Evolutionary conservation across 2,888 invertebrate genomes (phyloP).

Genomic region (Hipparchia sbordonii): DNA sequence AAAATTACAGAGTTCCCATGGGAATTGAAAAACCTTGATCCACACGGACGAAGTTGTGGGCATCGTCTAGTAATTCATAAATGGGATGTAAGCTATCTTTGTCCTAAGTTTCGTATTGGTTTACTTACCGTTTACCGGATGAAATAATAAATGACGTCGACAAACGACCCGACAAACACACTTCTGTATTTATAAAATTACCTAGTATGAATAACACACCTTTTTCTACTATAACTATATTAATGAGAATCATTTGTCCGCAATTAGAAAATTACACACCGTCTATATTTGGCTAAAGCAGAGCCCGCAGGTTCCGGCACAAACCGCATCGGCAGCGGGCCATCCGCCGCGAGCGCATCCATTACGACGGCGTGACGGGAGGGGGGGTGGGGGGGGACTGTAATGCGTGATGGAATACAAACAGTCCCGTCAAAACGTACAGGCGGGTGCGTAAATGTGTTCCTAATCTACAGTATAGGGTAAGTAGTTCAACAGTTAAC

Average conservation of each 20-base stretch:
- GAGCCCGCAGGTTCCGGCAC: slow-evolving; percentile 20
- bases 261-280: slow-evolving; percentile 28
- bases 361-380: slow-evolving; percentile 51
- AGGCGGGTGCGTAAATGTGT: not conserved
- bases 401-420: slow-evolving; percentile 49
- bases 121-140: no score
- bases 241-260: slow-evolving; percentile 16
- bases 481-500: not conserved
- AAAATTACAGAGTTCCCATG: no score
- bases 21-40: no score
- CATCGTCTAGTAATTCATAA: no score
- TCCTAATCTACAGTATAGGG: no score
- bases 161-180: no score
- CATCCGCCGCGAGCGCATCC: slow-evolving; percentile 47
- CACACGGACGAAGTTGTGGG: no score
- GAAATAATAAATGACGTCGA: no score
- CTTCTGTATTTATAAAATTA: no score
- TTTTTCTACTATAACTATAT: not conserved
- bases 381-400: slow-evolving; percentile 39
- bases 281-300: slow-evolving; percentile 30
- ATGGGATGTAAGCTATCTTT: no score
- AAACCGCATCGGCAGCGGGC: slow-evolving; percentile 32
- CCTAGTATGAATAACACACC: no score
- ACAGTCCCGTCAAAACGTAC: slow-evolving; percentile 41
- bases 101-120: no score